Base-by-base conservation (phyloP, 2,888 invertebrate species). In the Volucella bombylans region DNA sequence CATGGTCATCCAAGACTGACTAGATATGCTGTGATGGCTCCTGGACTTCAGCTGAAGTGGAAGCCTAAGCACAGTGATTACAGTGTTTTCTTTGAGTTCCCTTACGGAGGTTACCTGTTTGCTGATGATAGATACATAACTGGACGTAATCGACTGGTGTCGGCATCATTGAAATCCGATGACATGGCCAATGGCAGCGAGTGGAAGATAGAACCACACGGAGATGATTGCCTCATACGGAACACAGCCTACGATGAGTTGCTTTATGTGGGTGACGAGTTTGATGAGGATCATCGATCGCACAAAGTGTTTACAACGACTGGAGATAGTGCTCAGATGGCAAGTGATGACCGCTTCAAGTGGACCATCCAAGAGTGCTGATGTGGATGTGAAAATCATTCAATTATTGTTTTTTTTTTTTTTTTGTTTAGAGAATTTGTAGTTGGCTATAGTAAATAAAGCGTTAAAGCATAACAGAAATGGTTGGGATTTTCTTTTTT, bases 341-440 rank as follows among this genome's bases (percentile, higher is more conserved):
- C 18, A 2, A 50, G 23, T 50, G 77, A 81, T 43, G 85, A 85
- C 52, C 59, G 71, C 10, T 85, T 71, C 57, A 81, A 68, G 62
- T 85, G 85, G 85, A 77, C 72, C 9, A 85, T 85, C 18, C 76
- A 77, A 43, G 72, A 49, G 8, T 85, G 85, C 45, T 72, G 68
- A 31, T 2, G 1, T 18, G 18, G 41, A n/a, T n/a, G 41, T 41
- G 39, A 55, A 31, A 54, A 14, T 18, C 9, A 8, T 12, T 50
- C 10, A 23, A 23, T 59, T 6, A 39, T 38, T 57, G 0, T 61
- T 31, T 55, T 45, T 1, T 38, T 38, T 45, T 31, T 31, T 31
- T 31, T 31, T 31, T 31, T 6, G 31, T 31, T 31, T 31, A 31
- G 31, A 2, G 31, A 31, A 31, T 6, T 31, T 31, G 31, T 31